phyloP scores from a whole-genome alignment of 2,797 vertebrate genomes.

The Melopsittacus undulatus region DNA sequence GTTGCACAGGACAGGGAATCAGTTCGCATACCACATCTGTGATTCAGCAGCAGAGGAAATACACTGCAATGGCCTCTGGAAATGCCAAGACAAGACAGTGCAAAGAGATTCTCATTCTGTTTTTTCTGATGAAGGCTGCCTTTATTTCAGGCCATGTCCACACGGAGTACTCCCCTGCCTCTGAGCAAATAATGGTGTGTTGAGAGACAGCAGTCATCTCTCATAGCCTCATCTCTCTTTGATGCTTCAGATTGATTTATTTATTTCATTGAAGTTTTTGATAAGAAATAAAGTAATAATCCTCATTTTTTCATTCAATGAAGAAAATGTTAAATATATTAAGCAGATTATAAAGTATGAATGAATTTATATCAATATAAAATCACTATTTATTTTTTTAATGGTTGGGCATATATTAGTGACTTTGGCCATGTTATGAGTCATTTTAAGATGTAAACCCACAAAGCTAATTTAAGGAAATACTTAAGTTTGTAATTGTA shows the following conservation, averaged over 20 bases:
- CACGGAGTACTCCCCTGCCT: accelerated
- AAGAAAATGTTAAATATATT: not conserved
- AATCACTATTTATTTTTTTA: not conserved
- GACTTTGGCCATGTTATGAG: not conserved
- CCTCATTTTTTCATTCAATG: not conserved
- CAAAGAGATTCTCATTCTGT: not conserved
- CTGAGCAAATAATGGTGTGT: not conserved
- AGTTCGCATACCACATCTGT: not conserved
- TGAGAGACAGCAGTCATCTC: not conserved
- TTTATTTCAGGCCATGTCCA: not conserved
- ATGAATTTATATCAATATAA: not conserved
- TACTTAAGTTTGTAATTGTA: not conserved
- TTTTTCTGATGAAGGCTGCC: not conserved
- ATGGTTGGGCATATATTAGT: not conserved
- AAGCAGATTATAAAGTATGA: not conserved
- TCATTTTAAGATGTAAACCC: slow-evolving; percentile 31
- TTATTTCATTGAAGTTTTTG: not conserved
- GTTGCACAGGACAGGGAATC: not conserved
- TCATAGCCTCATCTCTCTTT: not conserved
- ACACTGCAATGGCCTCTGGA: not conserved
- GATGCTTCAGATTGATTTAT: not conserved
- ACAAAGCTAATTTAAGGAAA: slow-evolving; percentile 3
- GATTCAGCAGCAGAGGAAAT: not conserved
- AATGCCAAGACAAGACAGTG: not conserved
- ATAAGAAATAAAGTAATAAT: not conserved